phyloP scores from a whole-genome alignment of 1,140 invertebrate species.

The Thaumatotibia leucotreta region DNA sequence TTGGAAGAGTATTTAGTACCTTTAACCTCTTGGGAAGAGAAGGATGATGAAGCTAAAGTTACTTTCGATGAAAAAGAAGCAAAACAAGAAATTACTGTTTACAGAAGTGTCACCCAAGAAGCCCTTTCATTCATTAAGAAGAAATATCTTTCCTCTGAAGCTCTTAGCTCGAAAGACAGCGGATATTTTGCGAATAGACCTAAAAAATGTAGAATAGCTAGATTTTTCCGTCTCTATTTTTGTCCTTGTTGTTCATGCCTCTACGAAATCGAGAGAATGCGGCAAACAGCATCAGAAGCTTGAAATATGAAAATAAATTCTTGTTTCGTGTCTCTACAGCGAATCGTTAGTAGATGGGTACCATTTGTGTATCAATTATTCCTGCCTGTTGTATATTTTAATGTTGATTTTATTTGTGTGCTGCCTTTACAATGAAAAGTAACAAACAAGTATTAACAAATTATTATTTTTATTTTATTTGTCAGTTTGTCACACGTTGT shows the following conservation, averaged over 20 bases:
- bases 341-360: background rate
- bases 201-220: conserved; percentile 53
- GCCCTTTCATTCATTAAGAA: background rate
- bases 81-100: background rate
- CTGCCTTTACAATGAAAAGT: conserved; percentile 25
- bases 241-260: conserved; percentile 65
- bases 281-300: conserved; percentile 26
- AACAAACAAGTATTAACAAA: background rate
- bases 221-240: conserved; percentile 63
- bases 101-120: background rate
- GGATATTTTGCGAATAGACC: conserved; percentile 21
- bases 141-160: background rate
- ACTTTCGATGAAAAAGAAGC: conserved; percentile 15
- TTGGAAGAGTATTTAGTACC: conserved; percentile 56
- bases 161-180: conserved; percentile 29
- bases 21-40: conserved; percentile 55
- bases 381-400: background rate
- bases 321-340: background rate
- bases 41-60: conserved; percentile 18
- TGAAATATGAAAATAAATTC: background rate
- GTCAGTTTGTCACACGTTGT: too few species aligned
- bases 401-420: background rate
- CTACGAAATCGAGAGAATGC: conserved; percentile 57
- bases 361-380: background rate
- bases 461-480: too few species aligned